Evolutionary conservation across 35 echinoderm and acorn worm species (phyloP).

Genomic region (Patiria miniata): DNA sequence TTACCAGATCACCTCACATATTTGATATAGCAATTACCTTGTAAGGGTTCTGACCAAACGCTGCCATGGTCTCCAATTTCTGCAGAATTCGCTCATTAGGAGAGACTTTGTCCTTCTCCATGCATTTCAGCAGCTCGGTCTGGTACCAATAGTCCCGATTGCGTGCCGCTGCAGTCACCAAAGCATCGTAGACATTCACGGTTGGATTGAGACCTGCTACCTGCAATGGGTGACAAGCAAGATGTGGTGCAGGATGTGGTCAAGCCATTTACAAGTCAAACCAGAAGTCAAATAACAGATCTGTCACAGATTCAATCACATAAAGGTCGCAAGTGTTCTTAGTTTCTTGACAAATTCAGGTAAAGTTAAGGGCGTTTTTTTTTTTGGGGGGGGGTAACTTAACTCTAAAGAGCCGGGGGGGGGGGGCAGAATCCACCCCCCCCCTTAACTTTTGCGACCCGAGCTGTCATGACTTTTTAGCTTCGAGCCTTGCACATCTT

Average conservation of each 20-base stretch:
- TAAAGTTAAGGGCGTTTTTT: no score
- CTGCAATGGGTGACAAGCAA: constrained; percentile 10
- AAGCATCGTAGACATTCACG: constrained; percentile 36
- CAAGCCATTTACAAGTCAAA: background rate
- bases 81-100: constrained; percentile 50
- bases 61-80: constrained; percentile 54
- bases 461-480: no score
- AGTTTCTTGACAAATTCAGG: no score
- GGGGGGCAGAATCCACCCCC: no score
- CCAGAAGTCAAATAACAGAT: no score
- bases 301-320: background rate
- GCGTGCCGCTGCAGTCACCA: background rate
- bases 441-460: no score
- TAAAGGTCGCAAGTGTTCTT: no score
- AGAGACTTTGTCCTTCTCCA: constrained; percentile 45
- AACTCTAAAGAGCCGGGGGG: no score
- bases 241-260: background rate
- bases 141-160: constrained; percentile 50
- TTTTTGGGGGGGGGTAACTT: no score
- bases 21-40: constrained; percentile 26
- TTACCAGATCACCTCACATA: background rate
- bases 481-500: no score
- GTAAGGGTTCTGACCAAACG: constrained; percentile 27
- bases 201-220: constrained; percentile 35
- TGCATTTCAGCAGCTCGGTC: constrained; percentile 50